phyloP scores from a whole-genome alignment of 2,797 vertebrate species.

The Rhinatrema bivittatum region DNA sequence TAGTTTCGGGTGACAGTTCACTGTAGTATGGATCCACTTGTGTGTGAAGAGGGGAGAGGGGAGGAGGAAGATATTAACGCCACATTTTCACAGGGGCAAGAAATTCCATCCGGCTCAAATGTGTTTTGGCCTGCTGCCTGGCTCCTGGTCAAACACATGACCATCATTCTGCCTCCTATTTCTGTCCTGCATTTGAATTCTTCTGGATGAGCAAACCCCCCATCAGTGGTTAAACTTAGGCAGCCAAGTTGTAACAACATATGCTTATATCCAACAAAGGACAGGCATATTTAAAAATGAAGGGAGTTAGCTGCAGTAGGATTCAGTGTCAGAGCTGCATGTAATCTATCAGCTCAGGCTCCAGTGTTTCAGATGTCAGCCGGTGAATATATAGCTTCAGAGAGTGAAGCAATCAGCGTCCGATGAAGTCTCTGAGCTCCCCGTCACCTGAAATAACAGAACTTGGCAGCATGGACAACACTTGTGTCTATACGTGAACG shows the following conservation, averaged over 20 bases:
- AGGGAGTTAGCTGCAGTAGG: slow-evolving; percentile 20
- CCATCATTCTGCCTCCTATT: slow-evolving; percentile 69
- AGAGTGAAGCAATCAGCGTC: slow-evolving; percentile 5
- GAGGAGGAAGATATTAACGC: slow-evolving; percentile 61
- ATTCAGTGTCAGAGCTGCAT: slow-evolving; percentile 39
- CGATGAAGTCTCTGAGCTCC: slow-evolving; percentile 5
- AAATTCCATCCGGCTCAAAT: slow-evolving; percentile 73
- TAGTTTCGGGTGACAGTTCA: slow-evolving; percentile 71
- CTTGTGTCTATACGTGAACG: neutral
- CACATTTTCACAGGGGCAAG: slow-evolving; percentile 71
- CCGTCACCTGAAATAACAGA: slow-evolving; percentile 7
- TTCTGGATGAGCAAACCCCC: slow-evolving; percentile 45
- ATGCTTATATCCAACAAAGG: slow-evolving; percentile 57
- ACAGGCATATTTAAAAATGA: slow-evolving; percentile 47
- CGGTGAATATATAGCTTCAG: slow-evolving; percentile 3
- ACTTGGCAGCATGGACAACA: slow-evolving; percentile 16
- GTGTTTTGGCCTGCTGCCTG: slow-evolving; percentile 60
- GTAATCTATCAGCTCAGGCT: slow-evolving; percentile 35
- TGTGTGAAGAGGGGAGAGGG: slow-evolving; percentile 52
- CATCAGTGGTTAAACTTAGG: slow-evolving; percentile 72
- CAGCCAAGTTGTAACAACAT: slow-evolving; percentile 53
- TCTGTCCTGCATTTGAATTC: slow-evolving; percentile 59
- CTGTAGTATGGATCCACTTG: slow-evolving; percentile 56
- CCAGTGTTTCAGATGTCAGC: slow-evolving; percentile 16
- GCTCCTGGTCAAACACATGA: slow-evolving; percentile 66